Base-by-base conservation (phyloP, 1,140 invertebrate species). In the Odontomachus brunneus region DNA sequence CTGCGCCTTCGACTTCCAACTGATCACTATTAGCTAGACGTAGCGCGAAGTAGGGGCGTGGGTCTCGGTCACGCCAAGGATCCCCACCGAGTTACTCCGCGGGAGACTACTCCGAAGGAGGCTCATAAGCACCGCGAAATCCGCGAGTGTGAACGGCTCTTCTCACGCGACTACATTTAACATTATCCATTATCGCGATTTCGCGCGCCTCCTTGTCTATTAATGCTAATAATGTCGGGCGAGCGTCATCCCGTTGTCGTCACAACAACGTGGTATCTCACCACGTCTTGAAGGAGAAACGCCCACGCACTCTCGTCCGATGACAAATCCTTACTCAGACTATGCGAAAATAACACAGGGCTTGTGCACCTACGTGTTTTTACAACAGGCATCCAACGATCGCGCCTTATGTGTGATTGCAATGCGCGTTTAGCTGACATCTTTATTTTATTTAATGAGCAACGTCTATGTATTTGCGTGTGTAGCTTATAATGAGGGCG, bases 1-100 rank as follows among this genome's bases (percentile, higher is more conserved):
- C 38, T 75, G 82, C 75, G 57, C 73, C 84, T 80, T 80, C 82
- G 82, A 84, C 76, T 87, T 91, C 89, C 84, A 88, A 86, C 71
- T 84, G 82, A 84, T 91, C 66, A 92, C 90, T 92, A 89, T 89
- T 89, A 84, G 85, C 66, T 85, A 84, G 86, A 74, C 67, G 63
- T 83, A 86, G 80, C 80, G 71, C 49, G 59, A 78, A 66, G 73
- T 84, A 83, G 83, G 66, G 72, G 62, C 71, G 78, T 83, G 67
- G 38, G 57, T 83, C 53, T 76, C 49, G 67, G 38, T 44, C 57
- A 82, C 83, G 67, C 73, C 67, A 84, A 59, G 44, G 9, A 65
- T 72, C 60, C 76, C 60, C 74, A 67, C 65, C 65, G 57, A 49
- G 53, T 71, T 67, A 19, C 63, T 75, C 44, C 57, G 74, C 63